Conservation (phyloP, 2,797 vertebrate species). For the Syngnathus rostellatus region DNA sequence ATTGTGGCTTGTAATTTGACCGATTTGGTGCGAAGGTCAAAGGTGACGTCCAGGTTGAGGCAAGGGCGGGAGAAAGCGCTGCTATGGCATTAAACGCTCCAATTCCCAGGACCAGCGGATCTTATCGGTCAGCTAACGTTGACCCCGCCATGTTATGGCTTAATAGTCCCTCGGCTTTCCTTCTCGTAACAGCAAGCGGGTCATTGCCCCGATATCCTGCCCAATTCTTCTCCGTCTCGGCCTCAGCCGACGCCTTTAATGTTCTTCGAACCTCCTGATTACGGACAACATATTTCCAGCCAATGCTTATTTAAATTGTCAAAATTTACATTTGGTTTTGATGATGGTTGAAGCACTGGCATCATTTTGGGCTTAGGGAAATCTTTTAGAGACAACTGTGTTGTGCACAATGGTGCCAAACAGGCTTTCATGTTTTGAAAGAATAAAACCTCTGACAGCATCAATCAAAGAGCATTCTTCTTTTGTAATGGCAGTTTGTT, state of each 20-base stretch:
- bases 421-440: not conserved
- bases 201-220: not conserved
- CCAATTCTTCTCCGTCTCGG: not conserved
- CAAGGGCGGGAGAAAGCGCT: constrained; percentile 13
- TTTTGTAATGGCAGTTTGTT: not conserved
- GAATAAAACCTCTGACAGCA: not conserved
- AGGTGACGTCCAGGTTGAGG: constrained; percentile 43
- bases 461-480: not conserved
- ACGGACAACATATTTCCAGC: not conserved
- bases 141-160: not conserved
- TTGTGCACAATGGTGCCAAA: no score
- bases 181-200: not conserved
- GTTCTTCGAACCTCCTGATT: not conserved
- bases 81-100: constrained; percentile 7
- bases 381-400: not conserved
- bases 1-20: constrained; percentile 21
- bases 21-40: constrained; percentile 25
- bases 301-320: no score
- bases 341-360: not conserved
- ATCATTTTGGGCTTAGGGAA: not conserved
- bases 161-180: not conserved
- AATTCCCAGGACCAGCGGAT: not conserved
- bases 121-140: not conserved
- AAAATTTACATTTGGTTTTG: not conserved
- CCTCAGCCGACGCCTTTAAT: not conserved